Evolutionary conservation across 2,797 vertebrate genomes (phyloP).

Genomic region (Alectoris magna): DNA sequence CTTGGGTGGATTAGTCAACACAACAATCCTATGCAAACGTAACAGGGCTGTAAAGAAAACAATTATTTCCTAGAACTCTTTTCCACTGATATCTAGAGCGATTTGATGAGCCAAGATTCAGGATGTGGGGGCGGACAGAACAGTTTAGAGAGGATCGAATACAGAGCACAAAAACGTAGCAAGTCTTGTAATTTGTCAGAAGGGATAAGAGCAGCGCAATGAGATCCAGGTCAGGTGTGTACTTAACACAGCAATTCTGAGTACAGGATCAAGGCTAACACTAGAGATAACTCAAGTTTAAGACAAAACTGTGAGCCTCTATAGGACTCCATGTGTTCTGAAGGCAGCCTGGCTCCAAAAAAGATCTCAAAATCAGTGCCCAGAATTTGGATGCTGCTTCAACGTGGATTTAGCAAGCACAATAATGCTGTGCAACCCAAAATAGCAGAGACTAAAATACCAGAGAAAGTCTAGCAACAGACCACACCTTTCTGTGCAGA

Average conservation of each 20-base stretch:
- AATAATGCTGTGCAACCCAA: background rate
- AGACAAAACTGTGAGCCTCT: background rate
- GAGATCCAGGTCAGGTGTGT: background rate
- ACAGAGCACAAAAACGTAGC: background rate
- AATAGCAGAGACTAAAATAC: background rate
- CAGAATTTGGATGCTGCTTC: background rate
- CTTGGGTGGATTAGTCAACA: background rate
- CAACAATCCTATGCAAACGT: conserved; percentile 30
- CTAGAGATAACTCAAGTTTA: background rate
- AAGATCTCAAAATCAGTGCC: background rate
- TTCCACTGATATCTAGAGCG: background rate
- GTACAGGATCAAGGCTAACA: background rate
- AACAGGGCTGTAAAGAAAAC: conserved; percentile 21
- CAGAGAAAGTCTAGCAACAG: background rate
- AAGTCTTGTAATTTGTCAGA: conserved; percentile 15
- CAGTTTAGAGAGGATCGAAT: conserved; percentile 1
- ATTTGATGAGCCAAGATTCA: background rate
- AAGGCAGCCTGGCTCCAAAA: background rate
- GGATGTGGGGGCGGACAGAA: conserved; percentile 10
- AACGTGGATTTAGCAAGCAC: background rate
- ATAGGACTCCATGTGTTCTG: background rate
- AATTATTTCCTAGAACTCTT: background rate
- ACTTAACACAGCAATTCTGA: background rate
- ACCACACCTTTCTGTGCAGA: background rate
- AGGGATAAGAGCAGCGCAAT: background rate